Evolutionary conservation across 2,113 vertebrate genomes (phyloP).

Genomic region (Zosterops pallidus): DNA sequence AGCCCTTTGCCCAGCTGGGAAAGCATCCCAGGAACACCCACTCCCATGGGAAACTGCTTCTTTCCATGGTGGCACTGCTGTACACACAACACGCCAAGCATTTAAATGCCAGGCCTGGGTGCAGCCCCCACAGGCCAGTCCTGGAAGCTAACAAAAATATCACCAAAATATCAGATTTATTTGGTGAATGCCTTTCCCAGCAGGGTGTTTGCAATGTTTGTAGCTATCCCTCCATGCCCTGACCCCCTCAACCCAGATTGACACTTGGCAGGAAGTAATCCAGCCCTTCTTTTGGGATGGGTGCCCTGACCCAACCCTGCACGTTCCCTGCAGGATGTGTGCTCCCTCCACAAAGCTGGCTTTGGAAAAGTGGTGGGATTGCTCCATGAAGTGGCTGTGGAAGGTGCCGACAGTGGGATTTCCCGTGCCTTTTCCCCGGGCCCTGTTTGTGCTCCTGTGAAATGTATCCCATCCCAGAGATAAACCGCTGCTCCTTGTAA

Average conservation of each 20-base stretch:
- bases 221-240: accelerated
- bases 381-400: not conserved
- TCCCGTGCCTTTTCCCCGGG: not conserved
- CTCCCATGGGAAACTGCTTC: accelerated
- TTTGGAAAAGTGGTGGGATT: not conserved
- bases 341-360: not conserved
- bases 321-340: accelerated
- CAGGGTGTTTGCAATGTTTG: accelerated
- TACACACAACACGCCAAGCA: accelerated
- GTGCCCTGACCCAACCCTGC: not conserved
- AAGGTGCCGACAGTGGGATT: not conserved
- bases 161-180: accelerated
- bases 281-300: not conserved
- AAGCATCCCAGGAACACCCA: accelerated
- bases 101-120: not conserved
- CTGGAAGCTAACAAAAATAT: accelerated
- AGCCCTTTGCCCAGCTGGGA: accelerated
- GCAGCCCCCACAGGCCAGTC: accelerated
- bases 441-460: not conserved
- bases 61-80: accelerated
- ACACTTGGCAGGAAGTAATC: not conserved
- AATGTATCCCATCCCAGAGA: not conserved
- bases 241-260: not conserved
- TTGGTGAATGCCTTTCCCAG: too few relatives aligned
- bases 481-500: not conserved